Percentiles rank a stretch among this genome's conserved stretches.
phyloP scores from a whole-genome alignment of 2,888 invertebrate genomes.

The Abrostola triplasia region DNA sequence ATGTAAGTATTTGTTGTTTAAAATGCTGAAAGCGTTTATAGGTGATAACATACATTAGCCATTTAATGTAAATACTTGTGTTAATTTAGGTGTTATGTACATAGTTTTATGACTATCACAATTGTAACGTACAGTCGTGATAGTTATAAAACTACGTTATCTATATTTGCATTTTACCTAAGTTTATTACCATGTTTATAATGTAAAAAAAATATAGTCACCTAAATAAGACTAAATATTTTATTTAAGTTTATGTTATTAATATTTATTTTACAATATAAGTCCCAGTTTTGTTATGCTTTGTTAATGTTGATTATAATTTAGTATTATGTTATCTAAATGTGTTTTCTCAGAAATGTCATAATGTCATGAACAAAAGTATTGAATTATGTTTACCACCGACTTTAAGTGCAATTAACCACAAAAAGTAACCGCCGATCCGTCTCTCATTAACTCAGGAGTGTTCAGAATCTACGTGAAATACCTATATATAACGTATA shows the following conservation, averaged over 20 bases:
- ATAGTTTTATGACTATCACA: slow-evolving; percentile 30
- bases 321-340: slow-evolving; percentile 20
- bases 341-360: slow-evolving; percentile 10
- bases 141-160: slow-evolving; percentile 9
- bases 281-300: slow-evolving; percentile 44
- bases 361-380: slow-evolving; percentile 28
- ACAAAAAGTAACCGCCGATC: background rate
- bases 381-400: slow-evolving; percentile 49
- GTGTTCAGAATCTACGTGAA: too few species aligned
- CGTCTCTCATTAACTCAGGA: slow-evolving; percentile 17
- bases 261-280: slow-evolving; percentile 43
- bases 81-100: slow-evolving; percentile 29
- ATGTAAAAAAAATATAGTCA: slow-evolving; percentile 50
- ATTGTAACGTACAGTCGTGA: slow-evolving; percentile 14
- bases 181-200: slow-evolving; percentile 31
- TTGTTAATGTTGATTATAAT: slow-evolving; percentile 35
- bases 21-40: slow-evolving; percentile 19
- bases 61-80: slow-evolving; percentile 42
- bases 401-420: slow-evolving; percentile 37
- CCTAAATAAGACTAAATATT: slow-evolving; percentile 52
- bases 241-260: slow-evolving; percentile 48
- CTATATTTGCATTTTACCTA: slow-evolving; percentile 41
- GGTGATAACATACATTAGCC: slow-evolving; percentile 15
- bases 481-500: too few species aligned
- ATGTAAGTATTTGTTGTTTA: slow-evolving; percentile 6